phyloP scores from a whole-genome alignment of 2,113 vertebrate genomes.

The Bos indicus region DNA sequence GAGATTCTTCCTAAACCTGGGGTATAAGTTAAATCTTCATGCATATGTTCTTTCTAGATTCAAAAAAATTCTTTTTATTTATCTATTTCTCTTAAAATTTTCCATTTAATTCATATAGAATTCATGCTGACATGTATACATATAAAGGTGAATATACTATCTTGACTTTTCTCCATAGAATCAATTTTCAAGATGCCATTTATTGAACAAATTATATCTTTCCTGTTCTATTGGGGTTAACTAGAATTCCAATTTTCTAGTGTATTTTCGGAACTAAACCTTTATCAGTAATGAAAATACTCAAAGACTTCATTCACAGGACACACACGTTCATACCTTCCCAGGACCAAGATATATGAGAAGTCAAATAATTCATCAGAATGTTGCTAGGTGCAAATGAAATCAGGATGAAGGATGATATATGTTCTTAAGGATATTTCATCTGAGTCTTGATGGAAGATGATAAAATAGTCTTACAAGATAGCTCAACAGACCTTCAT shows the following conservation, averaged over 20 bases:
- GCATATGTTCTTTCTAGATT: not conserved
- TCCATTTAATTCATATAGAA: not conserved
- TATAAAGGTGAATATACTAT: not conserved
- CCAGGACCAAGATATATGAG: not conserved
- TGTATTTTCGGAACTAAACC: not conserved
- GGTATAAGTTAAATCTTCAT: not conserved
- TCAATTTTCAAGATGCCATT: not conserved
- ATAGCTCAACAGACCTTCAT: not conserved
- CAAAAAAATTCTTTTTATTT: not conserved
- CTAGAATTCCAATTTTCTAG: not conserved
- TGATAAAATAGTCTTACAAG: not conserved
- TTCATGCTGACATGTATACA: not conserved
- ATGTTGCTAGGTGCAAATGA: not conserved
- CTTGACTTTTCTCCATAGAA: not conserved
- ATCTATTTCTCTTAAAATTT: not conserved
- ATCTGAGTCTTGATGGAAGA: conserved; percentile 3
- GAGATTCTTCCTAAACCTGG: not conserved
- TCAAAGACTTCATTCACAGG: not conserved
- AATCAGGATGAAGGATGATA: conserved; percentile 6
- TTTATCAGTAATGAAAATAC: not conserved
- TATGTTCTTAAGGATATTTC: not conserved
- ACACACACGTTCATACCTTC: not conserved
- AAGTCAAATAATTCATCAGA: not conserved
- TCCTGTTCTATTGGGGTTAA: not conserved
- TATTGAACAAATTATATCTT: not conserved